Evolutionary conservation across 2,113 vertebrate species (phyloP), one percentile per base, ranked within the genome.

Genomic region (Brachirus orientalis): DNA sequence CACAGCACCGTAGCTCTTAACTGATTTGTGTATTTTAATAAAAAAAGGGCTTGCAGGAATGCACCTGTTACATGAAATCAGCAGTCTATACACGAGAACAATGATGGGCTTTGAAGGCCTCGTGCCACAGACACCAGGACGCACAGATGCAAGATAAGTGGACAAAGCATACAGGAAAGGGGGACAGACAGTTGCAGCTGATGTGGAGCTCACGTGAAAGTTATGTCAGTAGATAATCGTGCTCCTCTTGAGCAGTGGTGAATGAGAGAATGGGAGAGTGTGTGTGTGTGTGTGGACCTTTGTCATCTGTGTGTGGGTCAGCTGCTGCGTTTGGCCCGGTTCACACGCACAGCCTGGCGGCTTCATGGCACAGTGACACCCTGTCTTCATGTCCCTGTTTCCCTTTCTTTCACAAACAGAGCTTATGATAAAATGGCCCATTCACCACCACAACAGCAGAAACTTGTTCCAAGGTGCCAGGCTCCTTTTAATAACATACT

Each of bases 31-130:
- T 10, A 52, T 36, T 79, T 89, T 82, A 80, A 88, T 77, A 80
- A 87, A 73, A 73, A 60, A 36, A 63, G 36, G 2, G 3, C 75
- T 61, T 22, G 10, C 56, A 83, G 76, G 71, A 85, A 83, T 65
- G 69, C 83, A 83, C 83, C 85, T 66, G 86, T 89, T 80, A 84
- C 72, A 73, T 69, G 56, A 71, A 69, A 82, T 79, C 75, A 79
- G 62, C 36, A 8, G 46, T 52, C 6, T 7, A 37, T 7, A 36
- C 60, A 61, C 12, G 65, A 65, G 19, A 87, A 87, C 72, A 80
- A 80, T 48, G 19, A 1, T 14, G 56, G 63, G 63, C 71, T 80
- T 75, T 77, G 65, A 55, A 66, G 44, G 43, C 45, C 68, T n/a
- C n/a, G n/a, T n/a, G n/a, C n/a, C 33, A 3, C 61, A n/a, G 64